phyloP scores from a whole-genome alignment of 2,888 invertebrate genomes.

The Adelphocoris suturalis region DNA sequence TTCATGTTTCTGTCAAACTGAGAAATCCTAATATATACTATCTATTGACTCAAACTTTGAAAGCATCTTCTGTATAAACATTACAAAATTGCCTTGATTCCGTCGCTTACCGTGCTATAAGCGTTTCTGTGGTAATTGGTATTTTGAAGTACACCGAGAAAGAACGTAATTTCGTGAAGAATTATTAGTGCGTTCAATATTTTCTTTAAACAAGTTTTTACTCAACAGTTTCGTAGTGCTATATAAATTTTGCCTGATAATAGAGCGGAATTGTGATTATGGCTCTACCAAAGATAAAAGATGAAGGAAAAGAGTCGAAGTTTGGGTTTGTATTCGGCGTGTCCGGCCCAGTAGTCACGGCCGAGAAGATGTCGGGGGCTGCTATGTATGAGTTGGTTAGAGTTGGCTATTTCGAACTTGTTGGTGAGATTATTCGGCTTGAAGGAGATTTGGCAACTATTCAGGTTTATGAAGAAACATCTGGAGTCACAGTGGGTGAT shows the following conservation, averaged over 20 bases:
- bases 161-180: background rate
- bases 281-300: constrained; percentile 85
- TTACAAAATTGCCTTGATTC: too few relatives aligned
- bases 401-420: constrained; percentile 98
- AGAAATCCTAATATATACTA: too few relatives aligned
- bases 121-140: too few relatives aligned
- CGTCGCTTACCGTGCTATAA: too few relatives aligned
- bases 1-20: too few relatives aligned
- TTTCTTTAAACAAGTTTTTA: background rate
- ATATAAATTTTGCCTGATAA: background rate
- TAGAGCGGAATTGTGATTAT: constrained; percentile 25
- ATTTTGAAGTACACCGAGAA: background rate
- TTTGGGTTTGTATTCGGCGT: constrained; percentile 98
- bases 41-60: too few relatives aligned
- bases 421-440: constrained; percentile 99
- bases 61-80: too few relatives aligned
- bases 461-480: constrained; percentile 97
- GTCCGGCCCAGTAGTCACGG: constrained; percentile 99
- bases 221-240: background rate
- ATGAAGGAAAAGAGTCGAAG: constrained; percentile 91
- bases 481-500: constrained; percentile 99
- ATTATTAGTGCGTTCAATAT: background rate
- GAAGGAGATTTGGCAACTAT: constrained; percentile 99
- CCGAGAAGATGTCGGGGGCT: constrained; percentile 99
- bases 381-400: constrained; percentile 99